These are phyloP conservation scores for Ctena decussata DNA, from an alignment of 2,888 invertebrate genomes.

Conservation along the genomic window DNA sequence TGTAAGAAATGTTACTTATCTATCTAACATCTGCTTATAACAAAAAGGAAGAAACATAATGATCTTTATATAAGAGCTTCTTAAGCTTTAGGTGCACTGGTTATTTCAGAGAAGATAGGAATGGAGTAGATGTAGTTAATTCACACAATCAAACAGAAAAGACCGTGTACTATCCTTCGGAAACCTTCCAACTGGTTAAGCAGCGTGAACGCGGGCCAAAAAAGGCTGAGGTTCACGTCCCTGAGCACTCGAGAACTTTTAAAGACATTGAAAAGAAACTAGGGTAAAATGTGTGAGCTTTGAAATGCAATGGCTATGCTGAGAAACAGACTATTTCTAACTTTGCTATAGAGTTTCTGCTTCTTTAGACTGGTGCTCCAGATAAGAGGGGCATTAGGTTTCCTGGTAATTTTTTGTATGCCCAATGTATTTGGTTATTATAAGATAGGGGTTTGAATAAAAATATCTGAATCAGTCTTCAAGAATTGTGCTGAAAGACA, in stretches of 20 bases:
- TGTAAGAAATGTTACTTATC: too few species aligned
- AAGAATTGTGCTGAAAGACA: too few species aligned
- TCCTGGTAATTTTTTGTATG: too few species aligned
- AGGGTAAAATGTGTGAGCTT: conserved; percentile 37
- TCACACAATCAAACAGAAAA: background rate
- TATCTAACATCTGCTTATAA: too few species aligned
- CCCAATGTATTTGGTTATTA: too few species aligned
- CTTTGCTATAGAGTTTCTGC: background rate
- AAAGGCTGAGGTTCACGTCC: conserved; percentile 47
- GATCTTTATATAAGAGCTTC: too few species aligned
- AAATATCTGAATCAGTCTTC: too few species aligned
- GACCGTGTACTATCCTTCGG: conserved; percentile 75
- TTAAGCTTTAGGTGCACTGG: background rate
- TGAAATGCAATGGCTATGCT: background rate
- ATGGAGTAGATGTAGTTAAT: background rate
- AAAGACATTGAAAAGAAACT: conserved; percentile 53
- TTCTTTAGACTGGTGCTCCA: background rate
- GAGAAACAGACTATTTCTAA: background rate
- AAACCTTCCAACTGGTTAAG: conserved; percentile 80
- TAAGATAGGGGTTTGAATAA: too few species aligned
- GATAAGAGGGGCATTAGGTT: too few species aligned
- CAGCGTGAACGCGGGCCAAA: conserved; percentile 66
- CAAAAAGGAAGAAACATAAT: too few species aligned
- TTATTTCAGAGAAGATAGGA: conserved; percentile 32
- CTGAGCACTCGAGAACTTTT: conserved; percentile 61